Evolutionary conservation across 2,888 invertebrate genomes (phyloP), one percentile per base, ranked within the genome.

Genomic region (Rugalucina vietnamica): DNA sequence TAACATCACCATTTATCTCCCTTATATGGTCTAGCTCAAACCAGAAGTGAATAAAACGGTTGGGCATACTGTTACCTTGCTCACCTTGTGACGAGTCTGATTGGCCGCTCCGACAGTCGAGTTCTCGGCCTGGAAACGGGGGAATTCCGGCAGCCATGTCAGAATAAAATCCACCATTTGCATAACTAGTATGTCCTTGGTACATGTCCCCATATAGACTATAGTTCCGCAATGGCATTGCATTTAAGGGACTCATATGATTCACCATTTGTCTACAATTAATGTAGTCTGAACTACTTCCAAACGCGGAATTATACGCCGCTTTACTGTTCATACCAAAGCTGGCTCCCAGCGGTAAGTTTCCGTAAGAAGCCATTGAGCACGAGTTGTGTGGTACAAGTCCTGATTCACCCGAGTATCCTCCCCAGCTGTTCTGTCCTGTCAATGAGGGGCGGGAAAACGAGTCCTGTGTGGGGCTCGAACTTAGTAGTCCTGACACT

Each of bases 201-300:
- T 93, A 93, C 90, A 93, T 91, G 80, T 93, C 93, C 24, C 92
- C 92, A 81, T 93, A 93, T 65, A 93, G 86, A 50, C 90, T 89
- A 86, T 93, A 93, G 74, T 92, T 91, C 78, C 92, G 82, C 93
- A 93, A 92, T 36, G 91, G 91, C 88, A 92, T 90, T 78, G 91
- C 90, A 86, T 93, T 93, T 54, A 93, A 87, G 36, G 91, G 89
- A 74, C 91, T 91, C 86, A 93, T 90, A 65, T 91, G 92, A 74
- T 91, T 90, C 37, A 93, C 89, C 91, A 93, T 93, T 88, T 92
- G 92, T 84, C 93, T 86, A 89, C 93, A 93, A 86, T 92, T 93
- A 60, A 93, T 85, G 84, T 93, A 93, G 87, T 93, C 93, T 24
- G 91, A 90, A 69, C 91, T 90, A 32, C 90, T 88, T 29, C 89